Base-by-base conservation (phyloP, 2,888 invertebrate species). In the Adelphocoris suturalis region DNA sequence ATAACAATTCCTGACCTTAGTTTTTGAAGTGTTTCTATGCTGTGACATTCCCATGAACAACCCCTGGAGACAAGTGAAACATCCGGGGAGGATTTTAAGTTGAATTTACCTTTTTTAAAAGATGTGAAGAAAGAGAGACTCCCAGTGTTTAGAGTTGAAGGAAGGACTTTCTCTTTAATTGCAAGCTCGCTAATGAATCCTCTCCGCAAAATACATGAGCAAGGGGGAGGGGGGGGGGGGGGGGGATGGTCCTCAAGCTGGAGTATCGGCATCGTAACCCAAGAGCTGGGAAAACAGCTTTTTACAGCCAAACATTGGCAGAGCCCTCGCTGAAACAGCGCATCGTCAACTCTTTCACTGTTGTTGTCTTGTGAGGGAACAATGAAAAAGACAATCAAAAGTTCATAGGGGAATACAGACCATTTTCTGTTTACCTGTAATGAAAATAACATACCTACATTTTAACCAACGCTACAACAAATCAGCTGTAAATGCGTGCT, bases 171-270 rank as follows among this genome's bases (percentile, higher is more conserved):
- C 85, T 61, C 85, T 85, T 28, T 57, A 85, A 61, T 85, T 61
- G 85, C 85, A 61, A 57, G 85, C 85, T 57, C 61, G 85, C 61
- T 85, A 85, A 85, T 85, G 85, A 85, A 85, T 85, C 85, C 85
- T 28, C 57, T 61, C 61, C 85, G 37, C 61, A 57, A 85, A 85
- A 85, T 85, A 85, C 85, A 85, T 85, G 85, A 28, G 85, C 82
- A 12, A 52, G 52, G 85, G 7, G 52, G 61, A n/a, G n/a, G n/a
- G n/a, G n/a, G n/a, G n/a, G n/a, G n/a, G n/a, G n/a, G n/a, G n/a
- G n/a, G n/a, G n/a, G n/a, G n/a, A n/a, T n/a, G 16, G 85, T 57
- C 57, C 85, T 85, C 61, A 23, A 27, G 85, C 55, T 14, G 37
- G 57, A 46, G 37, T 12, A 28, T 55, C 57, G 23, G 14, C 85